Base-by-base conservation (phyloP, 2,113 vertebrate genomes). In the Xiphophorus maculatus region DNA sequence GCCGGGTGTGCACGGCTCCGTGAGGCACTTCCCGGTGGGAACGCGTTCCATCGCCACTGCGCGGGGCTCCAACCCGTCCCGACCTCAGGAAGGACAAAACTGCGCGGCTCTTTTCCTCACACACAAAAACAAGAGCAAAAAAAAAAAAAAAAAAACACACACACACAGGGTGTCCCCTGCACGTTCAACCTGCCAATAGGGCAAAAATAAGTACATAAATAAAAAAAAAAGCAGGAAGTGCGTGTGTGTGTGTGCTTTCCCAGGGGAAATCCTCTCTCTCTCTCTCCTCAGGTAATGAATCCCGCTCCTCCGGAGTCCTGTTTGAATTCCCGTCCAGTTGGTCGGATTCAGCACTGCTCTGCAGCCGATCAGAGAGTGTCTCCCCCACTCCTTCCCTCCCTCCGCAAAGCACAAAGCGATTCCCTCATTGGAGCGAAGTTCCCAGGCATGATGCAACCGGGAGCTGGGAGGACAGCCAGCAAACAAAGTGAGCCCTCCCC, bases 361-460 rank as follows among this genome's bases (percentile, higher is more conserved):
- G 73, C 83, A 28, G 61, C 60, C 30, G 70, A 54, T 22, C 51
- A 25, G 22, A 54, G 48, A 25, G 51, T 9, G 7, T 14, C 66
- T 51, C 61, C 22, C 79, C 60, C 42, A 54, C 80, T 40, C 66
- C 28, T 64, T 42, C 71, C 44, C 73, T 25, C 77, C 9, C 71
- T 42, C 51, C 64, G 40, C 70, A 74, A 60, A 76, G 75, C 74
- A 78, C 81, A 84, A 74, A 71, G 81, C 81, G 11, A 1, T 71
- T 69, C 71, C 77, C 87, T 83, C 81, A 92, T 84, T 90, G 89
- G 90, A 91, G 85, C 82, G 89, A 95, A 95, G 92, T 94, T 94
- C 87, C 83, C 81, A 30, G 32, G 69, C 81, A 69, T 90, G 90
- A 88, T 71, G 89, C 81, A 91, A 89, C 81, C 74, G 27, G 22